A percentile compares a stretch with the other conserved stretches of the same genome.
These are phyloP conservation scores for Arge pagana DNA, from an alignment of 2,888 invertebrate genomes.

Conservation along the genomic window DNA sequence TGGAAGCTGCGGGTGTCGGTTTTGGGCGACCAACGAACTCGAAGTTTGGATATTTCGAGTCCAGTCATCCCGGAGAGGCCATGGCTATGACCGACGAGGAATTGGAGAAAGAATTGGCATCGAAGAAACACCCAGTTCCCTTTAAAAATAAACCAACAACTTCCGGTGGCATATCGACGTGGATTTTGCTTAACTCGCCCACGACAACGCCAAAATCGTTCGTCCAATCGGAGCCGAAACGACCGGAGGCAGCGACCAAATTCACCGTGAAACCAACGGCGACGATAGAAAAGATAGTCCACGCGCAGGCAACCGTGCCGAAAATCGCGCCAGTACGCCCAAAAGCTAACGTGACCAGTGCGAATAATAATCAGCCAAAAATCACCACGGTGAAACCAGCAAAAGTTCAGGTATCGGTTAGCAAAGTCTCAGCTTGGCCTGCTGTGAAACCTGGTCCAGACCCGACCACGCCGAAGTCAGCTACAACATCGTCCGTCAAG, in stretches of 20 bases:
- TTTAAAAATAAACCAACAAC: constrained; percentile 61
- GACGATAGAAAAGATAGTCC: constrained; percentile 30
- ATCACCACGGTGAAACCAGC: constrained; percentile 33
- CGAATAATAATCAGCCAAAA: constrained; percentile 14
- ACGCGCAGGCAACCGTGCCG: constrained; percentile 29
- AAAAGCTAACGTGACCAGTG: neutral
- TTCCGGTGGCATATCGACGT: constrained; percentile 74
- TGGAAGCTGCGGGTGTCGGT: constrained; percentile 33
- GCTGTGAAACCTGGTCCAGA: constrained; percentile 2
- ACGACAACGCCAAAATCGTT: constrained; percentile 45
- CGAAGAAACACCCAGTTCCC: constrained; percentile 38
- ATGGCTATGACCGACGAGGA: constrained; percentile 70
- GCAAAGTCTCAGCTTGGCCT: neutral
- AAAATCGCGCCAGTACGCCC: constrained; percentile 42
- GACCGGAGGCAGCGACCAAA: constrained; percentile 2
- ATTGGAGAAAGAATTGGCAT: constrained; percentile 60
- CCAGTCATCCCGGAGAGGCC: constrained; percentile 67
- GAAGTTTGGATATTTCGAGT: constrained; percentile 52
- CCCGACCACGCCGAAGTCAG: constrained; percentile 28
- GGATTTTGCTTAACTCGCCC: constrained; percentile 72
- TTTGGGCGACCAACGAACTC: constrained; percentile 52
- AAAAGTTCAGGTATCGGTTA: constrained; percentile 22
- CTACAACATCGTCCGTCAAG: constrained; percentile 22
- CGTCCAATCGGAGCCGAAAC: constrained; percentile 22
- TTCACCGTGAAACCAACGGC: constrained; percentile 14